Conservation (phyloP, 1,140 invertebrate species). For the Anagrus nilaparvatae region DNA sequence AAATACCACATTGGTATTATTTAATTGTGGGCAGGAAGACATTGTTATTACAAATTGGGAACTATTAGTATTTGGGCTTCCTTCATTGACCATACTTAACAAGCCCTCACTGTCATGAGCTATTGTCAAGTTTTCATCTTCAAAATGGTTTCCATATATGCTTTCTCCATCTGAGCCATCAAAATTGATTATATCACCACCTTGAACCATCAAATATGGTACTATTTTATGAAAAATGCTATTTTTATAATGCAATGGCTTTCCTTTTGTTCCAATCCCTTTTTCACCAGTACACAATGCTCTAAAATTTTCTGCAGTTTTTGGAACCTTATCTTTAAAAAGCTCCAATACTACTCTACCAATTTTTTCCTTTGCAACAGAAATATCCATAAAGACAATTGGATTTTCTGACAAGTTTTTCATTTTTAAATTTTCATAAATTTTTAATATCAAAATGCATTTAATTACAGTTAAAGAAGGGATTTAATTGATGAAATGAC, state of each 20-base stretch:
- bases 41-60: conserved; percentile 94
- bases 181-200: conserved; percentile 70
- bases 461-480: too few relatives aligned
- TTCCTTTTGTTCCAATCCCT: conserved; percentile 56
- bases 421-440: too few relatives aligned
- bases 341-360: conserved; percentile 75
- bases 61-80: conserved; percentile 73
- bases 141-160: conserved; percentile 84
- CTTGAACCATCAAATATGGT: conserved; percentile 71
- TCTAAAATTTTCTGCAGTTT: conserved; percentile 86
- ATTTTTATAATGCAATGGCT: conserved; percentile 67
- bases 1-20: conserved; percentile 86
- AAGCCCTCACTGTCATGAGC: conserved; percentile 57
- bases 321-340: conserved; percentile 75
- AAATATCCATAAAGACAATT: conserved; percentile 58
- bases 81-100: conserved; percentile 86
- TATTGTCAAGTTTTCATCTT: conserved; percentile 76
- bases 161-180: conserved; percentile 85
- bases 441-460: too few relatives aligned
- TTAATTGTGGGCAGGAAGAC: conserved; percentile 71
- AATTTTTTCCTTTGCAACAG: conserved; percentile 52
- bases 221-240: conserved; percentile 65
- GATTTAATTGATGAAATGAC: too few relatives aligned
- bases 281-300: conserved; percentile 80
- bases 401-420: conserved; percentile 35